Evolutionary conservation across 2,888 invertebrate species (phyloP), one percentile per base, ranked within the genome.

Genomic region (Lysandra bellargus): DNA sequence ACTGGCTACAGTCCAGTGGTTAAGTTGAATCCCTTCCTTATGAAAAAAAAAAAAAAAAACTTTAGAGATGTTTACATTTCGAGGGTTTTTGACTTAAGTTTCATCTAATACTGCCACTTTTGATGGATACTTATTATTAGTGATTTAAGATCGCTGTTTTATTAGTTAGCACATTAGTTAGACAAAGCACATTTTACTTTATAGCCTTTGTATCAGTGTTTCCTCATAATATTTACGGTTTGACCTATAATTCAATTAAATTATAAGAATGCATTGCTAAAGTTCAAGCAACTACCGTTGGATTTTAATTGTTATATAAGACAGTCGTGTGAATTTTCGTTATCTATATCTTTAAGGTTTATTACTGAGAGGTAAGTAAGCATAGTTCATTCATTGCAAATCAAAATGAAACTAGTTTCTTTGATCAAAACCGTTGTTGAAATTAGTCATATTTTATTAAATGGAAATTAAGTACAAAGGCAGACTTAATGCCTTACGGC

Each of bases 231-330:
- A 17, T 69, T 69, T 5, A 69, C 69, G 17, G 33, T 69, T 37
- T 33, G 69, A 69, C 69, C 69, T 69, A 69, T 69, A 33, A 69
- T 69, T 69, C 2, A 69, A 69, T 37, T 37, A 12, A 69, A 69
- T 69, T 69, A 69, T 69, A 69, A 69, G 64, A 69, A 69, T 61
- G 61, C 23, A 64, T 69, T 69, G 69, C 69, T 69, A 69, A 69
- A 69, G 69, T 69, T 69, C 69, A 37, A 37, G 33, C 69, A 69
- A 69, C 69, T 17, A 14, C 69, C 33, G 69, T 69, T 69, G 69
- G 14, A 69, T 69, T 69, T 69, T 69, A 69, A 69, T 69, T 69
- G 69, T 69, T 69, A 69, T 69, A 69, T 69, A 69, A 69, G 69
- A 30, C 4, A 64, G 30, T 37, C 69, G 69, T 69, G 69, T 69